A percentile compares a stretch with the other conserved stretches of the same genome.
These are phyloP conservation scores for Nibea albiflora DNA, from an alignment of 2,113 vertebrate genomes.

Conservation along the genomic window DNA sequence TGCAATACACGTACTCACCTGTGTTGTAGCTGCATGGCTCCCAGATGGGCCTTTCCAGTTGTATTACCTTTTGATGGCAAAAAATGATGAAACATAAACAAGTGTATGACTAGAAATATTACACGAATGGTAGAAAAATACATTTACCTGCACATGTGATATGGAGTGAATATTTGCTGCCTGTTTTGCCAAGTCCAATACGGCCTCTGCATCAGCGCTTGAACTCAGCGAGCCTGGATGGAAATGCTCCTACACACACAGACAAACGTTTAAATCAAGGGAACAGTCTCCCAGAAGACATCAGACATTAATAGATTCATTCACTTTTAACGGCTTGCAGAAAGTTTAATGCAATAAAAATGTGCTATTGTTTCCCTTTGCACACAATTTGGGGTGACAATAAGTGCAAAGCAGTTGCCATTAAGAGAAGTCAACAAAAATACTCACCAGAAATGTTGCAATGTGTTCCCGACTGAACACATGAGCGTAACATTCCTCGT, in stretches of 20 bases:
- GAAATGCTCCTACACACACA: too few species aligned
- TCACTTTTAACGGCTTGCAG: too few species aligned
- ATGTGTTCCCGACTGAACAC: conserved; percentile 68
- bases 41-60: not conserved
- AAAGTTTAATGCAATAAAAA: too few species aligned
- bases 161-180: conserved; percentile 18
- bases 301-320: too few species aligned
- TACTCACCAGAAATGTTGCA: conserved; percentile 66
- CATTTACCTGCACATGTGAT: conserved; percentile 55
- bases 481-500: conserved; percentile 33
- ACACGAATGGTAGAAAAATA: not conserved
- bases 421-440: not conserved
- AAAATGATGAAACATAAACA: not conserved
- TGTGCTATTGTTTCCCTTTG: not conserved
- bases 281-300: too few species aligned
- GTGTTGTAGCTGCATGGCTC: not conserved
- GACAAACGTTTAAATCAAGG: too few species aligned
- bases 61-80: conserved; percentile 27
- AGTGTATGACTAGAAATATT: too few species aligned
- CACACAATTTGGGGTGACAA: not conserved
- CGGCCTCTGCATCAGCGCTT: not conserved
- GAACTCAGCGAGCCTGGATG: not conserved
- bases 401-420: not conserved
- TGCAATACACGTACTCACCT: conserved; percentile 41
- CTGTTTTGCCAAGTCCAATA: conserved; percentile 72